Evolutionary conservation across 2,888 invertebrate genomes (phyloP).

Genomic region (Seira sanloemensis): DNA sequence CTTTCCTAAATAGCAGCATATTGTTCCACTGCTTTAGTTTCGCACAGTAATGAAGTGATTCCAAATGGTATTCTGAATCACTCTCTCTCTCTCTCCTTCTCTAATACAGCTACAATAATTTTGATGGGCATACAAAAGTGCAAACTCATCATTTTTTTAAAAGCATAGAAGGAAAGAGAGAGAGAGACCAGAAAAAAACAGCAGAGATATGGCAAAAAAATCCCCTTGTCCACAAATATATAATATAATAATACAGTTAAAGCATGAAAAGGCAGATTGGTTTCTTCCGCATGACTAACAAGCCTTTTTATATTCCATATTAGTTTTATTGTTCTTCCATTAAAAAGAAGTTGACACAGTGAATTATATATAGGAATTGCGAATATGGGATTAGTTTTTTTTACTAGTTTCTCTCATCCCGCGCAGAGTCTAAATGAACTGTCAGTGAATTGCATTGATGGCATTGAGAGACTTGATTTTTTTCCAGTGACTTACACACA

Average conservation of each 20-base stretch:
- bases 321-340: constrained; percentile 55
- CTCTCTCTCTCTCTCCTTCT: background rate
- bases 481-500: constrained; percentile 50
- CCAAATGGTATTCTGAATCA: constrained; percentile 6
- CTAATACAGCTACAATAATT: constrained; percentile 22
- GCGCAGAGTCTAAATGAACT: constrained; percentile 57
- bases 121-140: constrained; percentile 28
- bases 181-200: background rate
- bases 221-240: background rate
- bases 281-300: constrained; percentile 16
- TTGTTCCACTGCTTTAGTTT: no score
- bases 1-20: no score
- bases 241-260: background rate
- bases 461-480: constrained; percentile 42
- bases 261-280: background rate
- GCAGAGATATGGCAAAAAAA: background rate
- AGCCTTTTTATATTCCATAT: background rate
- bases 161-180: background rate
- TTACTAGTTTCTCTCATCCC: constrained; percentile 49
- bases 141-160: constrained; percentile 34
- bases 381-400: constrained; percentile 55
- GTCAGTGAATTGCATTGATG: constrained; percentile 63
- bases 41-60: constrained; percentile 48
- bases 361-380: constrained; percentile 39
- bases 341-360: constrained; percentile 60